Percentiles rank a stretch among this genome's conserved stretches.
These are phyloP conservation scores for Dexiosoma caninum DNA, from an alignment of 2,888 invertebrate species.

Conservation along the genomic window DNA sequence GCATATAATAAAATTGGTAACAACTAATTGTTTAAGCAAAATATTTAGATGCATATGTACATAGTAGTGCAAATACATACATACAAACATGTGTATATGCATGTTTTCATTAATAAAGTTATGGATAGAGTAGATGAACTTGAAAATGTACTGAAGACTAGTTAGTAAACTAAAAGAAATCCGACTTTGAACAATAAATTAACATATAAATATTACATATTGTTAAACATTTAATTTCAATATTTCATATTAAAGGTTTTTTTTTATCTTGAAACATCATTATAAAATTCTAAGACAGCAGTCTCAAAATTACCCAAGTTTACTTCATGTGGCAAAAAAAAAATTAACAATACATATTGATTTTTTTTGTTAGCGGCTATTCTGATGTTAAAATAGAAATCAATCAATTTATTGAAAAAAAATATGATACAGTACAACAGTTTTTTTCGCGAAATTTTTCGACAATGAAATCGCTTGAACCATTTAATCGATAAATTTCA, in stretches of 20 bases:
- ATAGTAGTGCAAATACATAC: too few species aligned
- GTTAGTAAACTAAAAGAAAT: slow-evolving; percentile 35
- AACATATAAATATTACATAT: slow-evolving; percentile 2
- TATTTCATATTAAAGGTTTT: background rate
- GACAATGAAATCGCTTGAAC: too few species aligned
- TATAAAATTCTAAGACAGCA: background rate
- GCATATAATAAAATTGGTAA: background rate
- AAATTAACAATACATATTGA: too few species aligned
- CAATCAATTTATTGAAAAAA: too few species aligned
- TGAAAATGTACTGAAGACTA: slow-evolving; percentile 46
- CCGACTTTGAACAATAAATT: slow-evolving; percentile 33
- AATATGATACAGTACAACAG: too few species aligned
- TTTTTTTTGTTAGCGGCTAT: too few species aligned
- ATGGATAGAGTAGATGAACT: slow-evolving; percentile 52
- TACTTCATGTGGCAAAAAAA: too few species aligned
- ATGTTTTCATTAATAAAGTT: slow-evolving; percentile 1
- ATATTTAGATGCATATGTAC: background rate
- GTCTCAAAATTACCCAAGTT: background rate
- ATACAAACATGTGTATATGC: too few species aligned
- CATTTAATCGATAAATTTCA: too few species aligned
- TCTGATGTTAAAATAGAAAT: too few species aligned
- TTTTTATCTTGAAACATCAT: background rate
- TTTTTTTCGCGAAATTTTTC: too few species aligned
- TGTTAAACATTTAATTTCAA: background rate
- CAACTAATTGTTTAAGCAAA: background rate